Evolutionary conservation across 2,797 vertebrate species (phyloP).

Genomic region (Novumbra hubbsi): DNA sequence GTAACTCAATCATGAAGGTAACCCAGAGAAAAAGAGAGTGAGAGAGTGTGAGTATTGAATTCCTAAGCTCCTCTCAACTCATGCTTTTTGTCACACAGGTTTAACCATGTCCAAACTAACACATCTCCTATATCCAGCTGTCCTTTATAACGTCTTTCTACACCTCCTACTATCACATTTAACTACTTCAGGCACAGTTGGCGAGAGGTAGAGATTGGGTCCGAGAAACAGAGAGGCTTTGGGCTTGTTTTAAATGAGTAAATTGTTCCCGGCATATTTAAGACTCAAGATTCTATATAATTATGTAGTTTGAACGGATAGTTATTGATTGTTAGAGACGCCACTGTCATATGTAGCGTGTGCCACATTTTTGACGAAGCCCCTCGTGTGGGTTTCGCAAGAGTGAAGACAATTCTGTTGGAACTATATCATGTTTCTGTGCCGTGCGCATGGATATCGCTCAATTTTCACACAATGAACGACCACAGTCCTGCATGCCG

Average conservation of each 20-base stretch:
- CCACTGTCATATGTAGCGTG: too few species aligned
- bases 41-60: constrained; percentile 20
- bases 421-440: too few species aligned
- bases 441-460: too few species aligned
- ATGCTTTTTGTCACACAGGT: constrained; percentile 30
- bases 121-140: constrained; percentile 27
- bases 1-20: constrained; percentile 16
- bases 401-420: too few species aligned
- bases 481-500: too few species aligned
- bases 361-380: too few species aligned
- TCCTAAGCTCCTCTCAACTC: constrained; percentile 27
- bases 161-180: constrained; percentile 6
- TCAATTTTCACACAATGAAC: too few species aligned
- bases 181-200: constrained; percentile 28
- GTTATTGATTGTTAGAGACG: too few species aligned
- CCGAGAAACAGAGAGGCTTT: constrained; percentile 11
- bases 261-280: too few species aligned
- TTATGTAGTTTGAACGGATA: too few species aligned
- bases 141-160: constrained; percentile 18
- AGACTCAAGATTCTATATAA: too few species aligned
- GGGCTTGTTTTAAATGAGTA: constrained; percentile 4
- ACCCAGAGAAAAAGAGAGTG: background rate
- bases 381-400: too few species aligned
- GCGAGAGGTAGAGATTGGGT: background rate
- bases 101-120: constrained; percentile 50